Conservation (phyloP, 2,797 vertebrate species). For the Pseudochirops cupreus region DNA sequence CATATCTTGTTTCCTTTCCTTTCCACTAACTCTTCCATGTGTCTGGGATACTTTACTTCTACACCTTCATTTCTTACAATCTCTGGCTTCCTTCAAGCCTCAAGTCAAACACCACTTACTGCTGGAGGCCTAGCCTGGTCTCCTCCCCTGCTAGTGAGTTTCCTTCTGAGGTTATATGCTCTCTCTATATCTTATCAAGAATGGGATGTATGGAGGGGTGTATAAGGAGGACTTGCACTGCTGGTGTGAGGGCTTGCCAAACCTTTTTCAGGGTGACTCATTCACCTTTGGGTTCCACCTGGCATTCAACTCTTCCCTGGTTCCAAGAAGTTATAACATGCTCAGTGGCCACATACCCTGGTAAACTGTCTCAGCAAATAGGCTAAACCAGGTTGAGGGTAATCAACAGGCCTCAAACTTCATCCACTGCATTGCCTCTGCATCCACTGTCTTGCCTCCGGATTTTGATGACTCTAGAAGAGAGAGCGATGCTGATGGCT, state of each 20-base stretch:
- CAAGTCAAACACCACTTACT: not conserved
- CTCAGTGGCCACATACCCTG: not conserved
- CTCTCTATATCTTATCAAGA: not conserved
- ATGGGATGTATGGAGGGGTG: not conserved
- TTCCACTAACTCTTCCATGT: not conserved
- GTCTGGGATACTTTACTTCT: not conserved
- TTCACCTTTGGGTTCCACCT: not conserved
- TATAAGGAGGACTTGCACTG: not conserved
- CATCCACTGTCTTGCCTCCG: no score
- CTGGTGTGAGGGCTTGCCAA: not conserved
- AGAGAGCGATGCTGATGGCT: not conserved
- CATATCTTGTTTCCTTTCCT: not conserved
- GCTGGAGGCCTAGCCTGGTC: not conserved
- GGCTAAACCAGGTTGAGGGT: not conserved
- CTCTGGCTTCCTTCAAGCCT: not conserved
- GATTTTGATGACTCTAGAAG: not conserved
- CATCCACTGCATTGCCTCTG: no score
- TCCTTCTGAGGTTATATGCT: not conserved
- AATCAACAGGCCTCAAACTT: not conserved
- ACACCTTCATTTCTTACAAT: not conserved
- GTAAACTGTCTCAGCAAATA: not conserved
- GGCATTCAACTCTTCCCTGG: not conserved
- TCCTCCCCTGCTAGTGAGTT: not conserved
- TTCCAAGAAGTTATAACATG: not conserved
- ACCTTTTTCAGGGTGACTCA: not conserved